Evolutionary conservation across 2,113 vertebrate genomes (phyloP).

Genomic region (Penelope pileata): DNA sequence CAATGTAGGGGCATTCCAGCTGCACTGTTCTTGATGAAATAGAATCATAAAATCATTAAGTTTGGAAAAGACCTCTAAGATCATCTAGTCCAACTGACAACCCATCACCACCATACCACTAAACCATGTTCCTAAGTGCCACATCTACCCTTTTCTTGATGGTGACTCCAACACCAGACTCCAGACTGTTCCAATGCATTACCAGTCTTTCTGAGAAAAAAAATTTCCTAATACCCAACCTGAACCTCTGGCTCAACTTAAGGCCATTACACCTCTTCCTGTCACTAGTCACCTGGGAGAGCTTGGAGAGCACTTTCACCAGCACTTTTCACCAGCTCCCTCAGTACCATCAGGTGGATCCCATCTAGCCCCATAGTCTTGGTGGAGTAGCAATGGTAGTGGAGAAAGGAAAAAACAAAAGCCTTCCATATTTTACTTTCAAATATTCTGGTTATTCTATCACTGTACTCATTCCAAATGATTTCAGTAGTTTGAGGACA

Average conservation of each 20-base stretch:
- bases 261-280: no score
- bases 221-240: not conserved
- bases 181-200: not conserved
- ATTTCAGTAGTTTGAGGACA: not conserved
- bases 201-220: not conserved
- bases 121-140: not conserved
- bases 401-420: not conserved
- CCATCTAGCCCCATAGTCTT: not conserved
- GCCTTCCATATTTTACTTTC: not conserved
- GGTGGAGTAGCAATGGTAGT: not conserved
- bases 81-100: not conserved
- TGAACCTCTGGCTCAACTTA: not conserved
- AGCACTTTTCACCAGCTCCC: not conserved
- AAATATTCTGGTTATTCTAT: not conserved
- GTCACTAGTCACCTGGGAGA: no score
- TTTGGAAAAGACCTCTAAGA: not conserved
- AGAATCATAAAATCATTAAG: not conserved
- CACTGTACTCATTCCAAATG: not conserved
- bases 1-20: not conserved
- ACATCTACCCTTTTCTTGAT: not conserved
- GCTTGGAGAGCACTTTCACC: not conserved
- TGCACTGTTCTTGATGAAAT: not conserved
- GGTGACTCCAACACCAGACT: not conserved
- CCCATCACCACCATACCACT: not conserved
- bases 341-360: not conserved